Conservation (phyloP, 2,797 vertebrate species). For the Sebastes jordani region DNA sequence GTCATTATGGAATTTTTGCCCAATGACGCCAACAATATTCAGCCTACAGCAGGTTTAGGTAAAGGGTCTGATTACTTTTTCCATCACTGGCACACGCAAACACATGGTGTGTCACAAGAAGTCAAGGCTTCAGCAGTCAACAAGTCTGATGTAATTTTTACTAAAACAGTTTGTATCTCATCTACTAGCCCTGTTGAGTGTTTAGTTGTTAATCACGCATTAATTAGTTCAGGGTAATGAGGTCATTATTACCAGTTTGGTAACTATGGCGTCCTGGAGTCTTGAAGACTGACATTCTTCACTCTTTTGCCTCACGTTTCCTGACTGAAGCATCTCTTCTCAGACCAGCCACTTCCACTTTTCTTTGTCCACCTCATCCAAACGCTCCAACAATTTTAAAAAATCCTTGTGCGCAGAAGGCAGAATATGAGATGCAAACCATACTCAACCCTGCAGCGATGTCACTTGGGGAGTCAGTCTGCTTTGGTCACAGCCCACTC, state of each 20-base stretch:
- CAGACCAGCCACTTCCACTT: background rate
- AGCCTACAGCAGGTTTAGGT: too few species aligned
- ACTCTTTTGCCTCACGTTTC: background rate
- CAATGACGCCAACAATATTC: too few species aligned
- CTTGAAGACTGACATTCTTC: background rate
- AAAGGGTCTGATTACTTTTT: too few species aligned
- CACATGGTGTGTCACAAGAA: background rate
- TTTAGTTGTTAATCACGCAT: background rate
- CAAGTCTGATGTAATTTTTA: background rate
- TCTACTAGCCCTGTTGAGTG: background rate
- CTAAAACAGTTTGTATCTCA: background rate
- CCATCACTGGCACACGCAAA: background rate
- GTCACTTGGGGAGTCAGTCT: background rate
- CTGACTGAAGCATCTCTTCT: background rate
- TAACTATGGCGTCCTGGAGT: background rate
- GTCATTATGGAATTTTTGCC: too few species aligned
- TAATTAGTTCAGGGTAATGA: background rate
- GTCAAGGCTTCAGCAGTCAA: background rate
- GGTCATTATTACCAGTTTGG: conserved; percentile 11
- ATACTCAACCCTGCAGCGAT: background rate
- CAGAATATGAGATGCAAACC: background rate
- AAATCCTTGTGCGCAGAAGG: background rate
- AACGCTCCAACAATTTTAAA: background rate
- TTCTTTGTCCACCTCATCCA: background rate
- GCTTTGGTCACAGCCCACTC: background rate